Percentiles rank a stretch among this genome's conserved stretches.
Evolutionary conservation across 2,888 invertebrate species (phyloP).

Genomic region (Thysanoteuthis rhombus): DNA sequence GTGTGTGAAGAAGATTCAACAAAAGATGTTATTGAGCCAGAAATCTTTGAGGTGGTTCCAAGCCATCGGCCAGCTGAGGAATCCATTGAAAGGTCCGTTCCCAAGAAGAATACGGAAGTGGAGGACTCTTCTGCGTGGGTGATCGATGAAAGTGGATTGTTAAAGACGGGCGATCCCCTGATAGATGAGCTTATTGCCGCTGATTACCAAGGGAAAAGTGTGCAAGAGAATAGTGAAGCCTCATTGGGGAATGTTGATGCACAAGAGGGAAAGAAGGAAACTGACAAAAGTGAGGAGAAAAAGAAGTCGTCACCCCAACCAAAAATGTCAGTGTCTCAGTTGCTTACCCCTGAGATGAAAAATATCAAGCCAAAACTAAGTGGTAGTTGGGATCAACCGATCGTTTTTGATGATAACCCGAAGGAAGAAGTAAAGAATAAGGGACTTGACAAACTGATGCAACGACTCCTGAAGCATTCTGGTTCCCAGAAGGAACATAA

Average conservation of each 20-base stretch:
- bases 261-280: not conserved
- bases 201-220: not conserved
- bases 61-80: not conserved
- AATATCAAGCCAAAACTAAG: conserved; percentile 71
- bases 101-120: not conserved
- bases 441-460: conserved; percentile 77
- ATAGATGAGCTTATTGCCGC: not conserved
- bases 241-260: not conserved
- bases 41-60: not conserved
- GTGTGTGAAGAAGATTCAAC: not conserved
- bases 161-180: not conserved
- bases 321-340: conserved; percentile 33
- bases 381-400: conserved; percentile 72
- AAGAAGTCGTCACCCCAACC: not conserved
- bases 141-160: not conserved
- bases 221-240: not conserved
- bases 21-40: not conserved
- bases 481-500: conserved; percentile 56
- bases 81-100: not conserved
- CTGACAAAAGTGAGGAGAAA: not conserved
- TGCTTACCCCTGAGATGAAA: conserved; percentile 42
- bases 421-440: conserved; percentile 28
- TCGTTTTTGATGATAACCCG: conserved; percentile 75
- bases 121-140: not conserved
- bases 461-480: conserved; percentile 79